These are phyloP conservation scores for Glaucidium brasilianum DNA, from an alignment of 2,113 vertebrate species.

Conservation along the genomic window DNA sequence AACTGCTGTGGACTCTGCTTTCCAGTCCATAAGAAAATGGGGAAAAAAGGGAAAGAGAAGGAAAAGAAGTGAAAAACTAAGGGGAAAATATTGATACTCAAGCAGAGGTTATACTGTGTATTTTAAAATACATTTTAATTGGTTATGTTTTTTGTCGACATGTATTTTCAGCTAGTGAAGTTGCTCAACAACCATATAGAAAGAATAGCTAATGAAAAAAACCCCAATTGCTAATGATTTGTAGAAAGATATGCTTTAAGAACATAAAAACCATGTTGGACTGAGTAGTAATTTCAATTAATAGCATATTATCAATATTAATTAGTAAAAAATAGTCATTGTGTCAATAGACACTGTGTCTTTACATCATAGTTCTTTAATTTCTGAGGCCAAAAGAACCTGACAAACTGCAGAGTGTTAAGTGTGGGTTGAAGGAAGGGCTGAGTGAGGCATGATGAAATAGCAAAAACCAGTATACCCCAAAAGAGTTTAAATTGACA, in stretches of 20 bases:
- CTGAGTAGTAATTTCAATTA: neutral
- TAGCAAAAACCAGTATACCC: neutral
- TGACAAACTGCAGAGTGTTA: neutral
- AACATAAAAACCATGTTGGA: neutral
- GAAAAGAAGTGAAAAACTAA: neutral
- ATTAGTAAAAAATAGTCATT: neutral
- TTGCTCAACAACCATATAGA: neutral
- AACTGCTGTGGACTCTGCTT: neutral
- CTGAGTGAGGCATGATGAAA: neutral
- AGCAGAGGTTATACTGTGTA: neutral
- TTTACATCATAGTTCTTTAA: neutral
- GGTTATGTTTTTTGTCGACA: neutral
- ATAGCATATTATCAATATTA: neutral
- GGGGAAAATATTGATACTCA: neutral
- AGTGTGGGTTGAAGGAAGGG: neutral
- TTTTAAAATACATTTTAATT: conserved; percentile 33
- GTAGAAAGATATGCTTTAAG: neutral
- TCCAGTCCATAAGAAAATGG: neutral
- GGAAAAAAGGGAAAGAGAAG: neutral
- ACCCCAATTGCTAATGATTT: neutral
- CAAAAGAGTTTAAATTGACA: neutral
- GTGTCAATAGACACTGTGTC: neutral
- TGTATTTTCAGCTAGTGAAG: conserved; percentile 24
- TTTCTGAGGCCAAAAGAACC: neutral
- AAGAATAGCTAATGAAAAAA: conserved; percentile 4